phyloP scores from a whole-genome alignment of 2,888 invertebrate species.

The Amphiduros pacificus region DNA sequence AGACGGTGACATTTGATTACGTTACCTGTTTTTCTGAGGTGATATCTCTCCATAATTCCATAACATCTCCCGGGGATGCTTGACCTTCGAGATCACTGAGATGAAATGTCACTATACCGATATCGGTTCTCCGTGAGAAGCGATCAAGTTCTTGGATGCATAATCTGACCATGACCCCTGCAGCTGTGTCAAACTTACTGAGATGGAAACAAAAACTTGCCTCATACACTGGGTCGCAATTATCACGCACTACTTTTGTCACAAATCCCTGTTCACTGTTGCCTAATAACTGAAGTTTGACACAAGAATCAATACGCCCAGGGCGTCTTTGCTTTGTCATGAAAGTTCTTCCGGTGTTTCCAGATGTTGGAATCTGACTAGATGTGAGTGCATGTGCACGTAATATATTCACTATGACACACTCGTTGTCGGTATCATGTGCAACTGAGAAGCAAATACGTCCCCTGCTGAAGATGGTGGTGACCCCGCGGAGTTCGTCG shows the following conservation, averaged over 20 bases:
- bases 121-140: background rate
- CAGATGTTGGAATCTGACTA: background rate
- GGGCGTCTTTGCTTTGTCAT: too few species aligned
- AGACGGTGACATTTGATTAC: too few species aligned
- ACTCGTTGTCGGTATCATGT: background rate
- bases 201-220: constrained; percentile 6
- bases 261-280: background rate
- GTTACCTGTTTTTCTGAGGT: constrained; percentile 1
- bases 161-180: background rate
- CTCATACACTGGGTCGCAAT: constrained; percentile 5
- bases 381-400: background rate
- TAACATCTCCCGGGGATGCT: constrained; percentile 5
- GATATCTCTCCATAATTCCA: constrained; percentile 14
- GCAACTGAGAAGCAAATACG: constrained; percentile 6
- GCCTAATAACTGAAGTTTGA: background rate
- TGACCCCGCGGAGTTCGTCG: background rate
- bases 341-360: background rate
- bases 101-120: background rate
- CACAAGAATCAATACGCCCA: background rate
- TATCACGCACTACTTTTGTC: background rate
- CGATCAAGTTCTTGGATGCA: background rate
- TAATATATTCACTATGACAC: constrained; percentile 11
- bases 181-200: background rate
- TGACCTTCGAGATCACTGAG: background rate
- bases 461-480: constrained; percentile 3